These are phyloP conservation scores for Aspidiotus rigidus DNA, from an alignment of 2,888 invertebrate species.

Conservation along the genomic window DNA sequence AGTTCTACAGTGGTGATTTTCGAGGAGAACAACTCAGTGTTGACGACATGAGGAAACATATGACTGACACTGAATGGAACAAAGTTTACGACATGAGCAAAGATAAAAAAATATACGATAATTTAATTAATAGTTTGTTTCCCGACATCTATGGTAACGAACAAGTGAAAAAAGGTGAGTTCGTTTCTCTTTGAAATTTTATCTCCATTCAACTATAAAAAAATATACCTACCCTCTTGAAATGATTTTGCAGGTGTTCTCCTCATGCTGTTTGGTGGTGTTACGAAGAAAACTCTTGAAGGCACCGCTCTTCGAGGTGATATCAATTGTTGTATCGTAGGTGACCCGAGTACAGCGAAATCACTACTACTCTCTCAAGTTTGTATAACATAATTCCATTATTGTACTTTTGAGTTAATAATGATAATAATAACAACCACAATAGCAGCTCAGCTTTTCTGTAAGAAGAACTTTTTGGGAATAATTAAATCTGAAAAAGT, in stretches of 20 bases:
- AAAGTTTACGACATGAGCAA: slow-evolving; percentile 95
- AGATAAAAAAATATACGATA: slow-evolving; percentile 80
- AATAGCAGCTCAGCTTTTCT: too few species aligned
- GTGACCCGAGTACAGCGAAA: slow-evolving; percentile 98
- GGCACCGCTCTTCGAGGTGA: slow-evolving; percentile 89
- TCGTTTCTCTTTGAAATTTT: slow-evolving; percentile 7
- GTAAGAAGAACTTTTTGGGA: too few species aligned
- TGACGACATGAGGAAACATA: slow-evolving; percentile 84
- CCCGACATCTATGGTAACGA: slow-evolving; percentile 95
- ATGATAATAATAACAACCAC: too few species aligned
- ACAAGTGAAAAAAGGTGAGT: slow-evolving; percentile 70
- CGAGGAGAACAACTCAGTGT: slow-evolving; percentile 80
- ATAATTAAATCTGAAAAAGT: too few species aligned
- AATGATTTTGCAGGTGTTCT: slow-evolving; percentile 56
- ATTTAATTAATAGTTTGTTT: slow-evolving; percentile 83
- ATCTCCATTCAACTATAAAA: neutral
- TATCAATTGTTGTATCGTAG: slow-evolving; percentile 94
- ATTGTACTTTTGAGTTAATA: too few species aligned
- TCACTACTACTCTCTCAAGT: slow-evolving; percentile 93
- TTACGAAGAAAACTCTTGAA: slow-evolving; percentile 86
- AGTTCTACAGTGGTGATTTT: slow-evolving; percentile 76
- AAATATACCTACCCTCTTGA: neutral
- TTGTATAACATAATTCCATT: slow-evolving; percentile 37
- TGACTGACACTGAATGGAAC: slow-evolving; percentile 89
- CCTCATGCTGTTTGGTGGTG: slow-evolving; percentile 94